Base-by-base conservation (phyloP, 2,888 invertebrate species). In the Protodeltote pygarga region DNA sequence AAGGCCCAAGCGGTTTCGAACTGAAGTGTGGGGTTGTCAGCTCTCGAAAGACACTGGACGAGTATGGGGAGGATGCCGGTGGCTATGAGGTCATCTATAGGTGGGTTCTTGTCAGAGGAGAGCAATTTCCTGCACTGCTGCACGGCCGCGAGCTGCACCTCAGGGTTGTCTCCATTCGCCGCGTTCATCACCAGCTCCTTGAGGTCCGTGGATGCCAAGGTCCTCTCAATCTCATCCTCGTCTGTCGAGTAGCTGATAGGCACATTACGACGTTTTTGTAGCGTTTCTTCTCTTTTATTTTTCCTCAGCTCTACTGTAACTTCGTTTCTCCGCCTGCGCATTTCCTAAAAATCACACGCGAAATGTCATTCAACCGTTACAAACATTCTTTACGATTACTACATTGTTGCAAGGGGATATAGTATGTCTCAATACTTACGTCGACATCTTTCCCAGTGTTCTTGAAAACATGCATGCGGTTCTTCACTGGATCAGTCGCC, bases 381-480 rank as follows among this genome's bases (percentile, higher is more conserved):
- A 35, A 64, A 45, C 17, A 23, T 40, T 28, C n/a, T 21, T 17
- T 6, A 24, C 10, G 42, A 17, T 31, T 28, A 47, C 49, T 48
- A 33, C 31, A 31, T 24, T 48, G 19, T 46, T 37, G 42, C n/a
- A 17, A 45, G 40, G 6, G 13, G 32, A 23, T 55, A 35, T 29
- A 49, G 21, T 39, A 44, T 16, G 32, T 44, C 39, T 61, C 3
- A n/a, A 41, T 55, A 95, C 97, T 96, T 94, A 98, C 98, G 93
- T 99, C 99, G 92, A 98, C 98, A 94, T 99, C 99, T 94, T 99
- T 99, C 83, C 99, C 99, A 94, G 98, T 98, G 94, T 99, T 99
- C 95, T 99, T 99, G 93, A 98, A 98, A 88, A 95, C 96, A 92
- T 96, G 96, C 94, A 97, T 95, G 93, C 97, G 96, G 94, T 95